Conservation (phyloP, 2,888 invertebrate species). For the Pandemis corylana region DNA sequence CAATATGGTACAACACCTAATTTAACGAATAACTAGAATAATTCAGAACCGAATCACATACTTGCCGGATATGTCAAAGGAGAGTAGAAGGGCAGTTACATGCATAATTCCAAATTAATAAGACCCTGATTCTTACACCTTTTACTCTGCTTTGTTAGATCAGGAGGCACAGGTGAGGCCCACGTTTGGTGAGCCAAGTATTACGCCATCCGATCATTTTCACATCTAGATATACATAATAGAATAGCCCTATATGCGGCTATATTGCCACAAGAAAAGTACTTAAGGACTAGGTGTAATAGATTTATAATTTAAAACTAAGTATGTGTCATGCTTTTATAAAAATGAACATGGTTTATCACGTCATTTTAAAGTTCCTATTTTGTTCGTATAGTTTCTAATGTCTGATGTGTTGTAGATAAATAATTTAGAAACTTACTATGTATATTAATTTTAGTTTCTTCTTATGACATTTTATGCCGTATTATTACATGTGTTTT, state of each 20-base stretch:
- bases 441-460: slow-evolving; percentile 39
- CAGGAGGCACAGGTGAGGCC: neutral
- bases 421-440: slow-evolving; percentile 21
- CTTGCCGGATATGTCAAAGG: neutral
- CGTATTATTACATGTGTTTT: slow-evolving; percentile 43
- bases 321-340: slow-evolving; percentile 2
- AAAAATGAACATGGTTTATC: slow-evolving; percentile 46
- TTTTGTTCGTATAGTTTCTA: slow-evolving; percentile 53
- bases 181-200: slow-evolving; percentile 3
- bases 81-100: neutral
- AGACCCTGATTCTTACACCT: neutral
- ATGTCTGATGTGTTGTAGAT: slow-evolving; percentile 47
- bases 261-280: slow-evolving; percentile 25
- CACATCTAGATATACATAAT: neutral
- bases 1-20: neutral
- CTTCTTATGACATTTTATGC: slow-evolving; percentile 47
- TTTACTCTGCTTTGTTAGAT: neutral
- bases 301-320: slow-evolving; percentile 14
- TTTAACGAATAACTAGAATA: neutral
- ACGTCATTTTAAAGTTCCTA: slow-evolving; percentile 66
- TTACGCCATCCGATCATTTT: slow-evolving; percentile 5
- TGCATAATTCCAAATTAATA: neutral
- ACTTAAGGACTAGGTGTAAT: slow-evolving; percentile 29
- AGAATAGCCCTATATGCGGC: neutral
- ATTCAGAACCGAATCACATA: neutral